Evolutionary conservation across 2,888 invertebrate species (phyloP), one percentile per base, ranked within the genome.

Genomic region (Dryocosmus kuriphilus): DNA sequence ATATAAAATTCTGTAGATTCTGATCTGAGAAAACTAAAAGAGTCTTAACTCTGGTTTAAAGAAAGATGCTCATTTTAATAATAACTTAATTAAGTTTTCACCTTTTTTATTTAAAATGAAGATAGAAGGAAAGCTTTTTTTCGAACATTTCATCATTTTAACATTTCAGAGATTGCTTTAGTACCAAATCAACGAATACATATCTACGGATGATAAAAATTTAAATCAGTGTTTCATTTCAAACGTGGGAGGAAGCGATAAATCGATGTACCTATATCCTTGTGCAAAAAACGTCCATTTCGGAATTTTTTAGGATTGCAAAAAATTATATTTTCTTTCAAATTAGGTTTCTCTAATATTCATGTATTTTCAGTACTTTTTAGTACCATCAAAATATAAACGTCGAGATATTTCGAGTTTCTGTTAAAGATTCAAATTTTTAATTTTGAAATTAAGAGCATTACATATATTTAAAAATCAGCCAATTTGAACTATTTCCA

Each of bases 251-350:
- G 16, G 16, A 24, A 41, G 16, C 16, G 65, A 38, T 16, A 41
- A 67, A 41, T 41, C 19, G 14, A 14, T 67, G 24, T 67, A 38
- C 8, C 27, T 67, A 38, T 63, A 71, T 71, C 46, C n/a, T 30
- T 8, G 16, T 62, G 7, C 7, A 38, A 65, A 65, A 63, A 35
- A 38, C 14, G 38, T 65, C n/a, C 11, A 38, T 38, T 38, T 65
- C 24, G 1, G 22, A 38, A 24, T 24, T 65, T 57, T 24, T 11
- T 2, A 57, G 24, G 57, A 4, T 57, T 57, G 2, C 2, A 1
- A 8, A 51, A 51, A 51, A 51, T n/a, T n/a, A 8, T 8, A 51
- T n/a, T 8, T 6, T 51, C 51, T n/a, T 51, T n/a, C 8, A 8
- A 38, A 38, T 38, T 38, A 38, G 11, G 4, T 38, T 38, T 38